phyloP scores from a whole-genome alignment of 2,888 invertebrate species.

The Siphonodentalium dalli region DNA sequence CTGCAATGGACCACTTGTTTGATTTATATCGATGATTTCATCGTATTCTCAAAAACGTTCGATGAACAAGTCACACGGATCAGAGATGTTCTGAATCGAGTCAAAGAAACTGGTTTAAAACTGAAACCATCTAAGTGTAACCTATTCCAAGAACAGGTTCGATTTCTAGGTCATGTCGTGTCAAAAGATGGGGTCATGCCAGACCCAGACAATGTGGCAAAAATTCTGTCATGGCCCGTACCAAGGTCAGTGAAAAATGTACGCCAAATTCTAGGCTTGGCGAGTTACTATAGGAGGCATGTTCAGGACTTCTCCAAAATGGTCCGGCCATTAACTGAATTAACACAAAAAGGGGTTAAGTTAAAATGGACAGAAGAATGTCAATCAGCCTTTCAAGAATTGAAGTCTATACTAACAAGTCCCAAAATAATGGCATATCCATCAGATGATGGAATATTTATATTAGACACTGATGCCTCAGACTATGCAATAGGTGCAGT shows the following conservation, averaged over 20 bases:
- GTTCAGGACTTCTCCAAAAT: conserved; percentile 1
- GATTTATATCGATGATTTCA: conserved; percentile 16
- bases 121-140: conserved; percentile 8
- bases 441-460: background rate
- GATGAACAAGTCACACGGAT: conserved; percentile 4
- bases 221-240: conserved; percentile 2
- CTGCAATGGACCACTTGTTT: conserved; percentile 18
- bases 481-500: conserved; percentile 3
- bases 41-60: conserved; percentile 8
- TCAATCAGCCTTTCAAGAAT: too few species aligned
- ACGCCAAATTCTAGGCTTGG: conserved; percentile 1
- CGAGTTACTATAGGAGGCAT: conserved; percentile 4
- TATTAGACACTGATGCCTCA: conserved; percentile 7
- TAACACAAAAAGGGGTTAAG: too few species aligned
- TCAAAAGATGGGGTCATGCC: background rate
- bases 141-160: background rate
- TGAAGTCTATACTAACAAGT: too few species aligned
- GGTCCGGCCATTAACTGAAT: conserved; percentile 1
- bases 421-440: too few species aligned
- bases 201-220: conserved; percentile 5
- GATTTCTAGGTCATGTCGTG: conserved; percentile 8
- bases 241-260: conserved; percentile 4
- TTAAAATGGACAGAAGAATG: too few species aligned
- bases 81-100: conserved; percentile 2
- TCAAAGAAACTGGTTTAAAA: conserved; percentile 6